A percentile compares a stretch with the other conserved stretches of the same genome.
These are phyloP conservation scores for Subacronicta megacephala DNA, from an alignment of 2,888 invertebrate genomes.

Conservation along the genomic window DNA sequence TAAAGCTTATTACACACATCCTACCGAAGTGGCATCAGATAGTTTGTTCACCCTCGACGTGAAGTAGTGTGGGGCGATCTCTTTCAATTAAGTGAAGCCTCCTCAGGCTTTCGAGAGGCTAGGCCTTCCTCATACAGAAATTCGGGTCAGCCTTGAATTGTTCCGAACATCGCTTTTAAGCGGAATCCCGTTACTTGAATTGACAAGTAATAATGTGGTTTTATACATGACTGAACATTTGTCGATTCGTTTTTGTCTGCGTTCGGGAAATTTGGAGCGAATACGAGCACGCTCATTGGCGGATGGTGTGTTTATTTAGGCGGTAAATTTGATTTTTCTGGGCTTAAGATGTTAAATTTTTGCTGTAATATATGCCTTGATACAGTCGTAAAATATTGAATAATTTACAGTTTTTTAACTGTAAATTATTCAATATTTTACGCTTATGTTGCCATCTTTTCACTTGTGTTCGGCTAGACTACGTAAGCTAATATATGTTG, in stretches of 20 bases:
- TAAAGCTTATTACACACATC: constrained; percentile 36
- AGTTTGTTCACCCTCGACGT: constrained; percentile 73
- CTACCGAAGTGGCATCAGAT: constrained; percentile 58
- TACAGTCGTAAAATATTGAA: no score
- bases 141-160: constrained; percentile 67
- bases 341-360: constrained; percentile 25
- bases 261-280: constrained; percentile 31
- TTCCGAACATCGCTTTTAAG: constrained; percentile 59
- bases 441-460: no score
- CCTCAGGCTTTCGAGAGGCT: constrained; percentile 65
- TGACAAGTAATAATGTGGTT: constrained; percentile 59
- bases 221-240: constrained; percentile 54
- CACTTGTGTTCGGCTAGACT: no score
- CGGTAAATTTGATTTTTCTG: constrained; percentile 26
- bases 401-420: no score
- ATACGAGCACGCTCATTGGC: constrained; percentile 40
- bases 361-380: neutral
- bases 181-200: constrained; percentile 59
- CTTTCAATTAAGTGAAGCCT: constrained; percentile 85
- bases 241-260: constrained; percentile 51
- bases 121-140: constrained; percentile 61
- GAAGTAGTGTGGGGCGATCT: constrained; percentile 76
- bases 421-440: no score
- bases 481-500: no score
- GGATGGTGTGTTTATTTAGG: constrained; percentile 37